Evolutionary conservation across 2,797 vertebrate genomes (phyloP), one percentile per base, ranked within the genome.

Genomic region (Sebastes kiyomatsui): DNA sequence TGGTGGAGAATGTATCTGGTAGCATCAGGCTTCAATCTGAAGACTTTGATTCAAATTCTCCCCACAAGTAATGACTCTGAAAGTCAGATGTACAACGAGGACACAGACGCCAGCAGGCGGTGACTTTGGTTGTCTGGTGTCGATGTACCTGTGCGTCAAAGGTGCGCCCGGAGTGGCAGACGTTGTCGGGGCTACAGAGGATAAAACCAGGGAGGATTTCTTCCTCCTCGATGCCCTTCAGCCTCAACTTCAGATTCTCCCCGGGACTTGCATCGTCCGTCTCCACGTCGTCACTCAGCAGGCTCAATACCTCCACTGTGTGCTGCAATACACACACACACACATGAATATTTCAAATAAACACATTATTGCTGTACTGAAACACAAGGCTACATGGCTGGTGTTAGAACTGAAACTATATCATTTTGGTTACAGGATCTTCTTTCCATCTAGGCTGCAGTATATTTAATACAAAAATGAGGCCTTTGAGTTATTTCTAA

Each of bases 211-310:
- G 98, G 46, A 99, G 97, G 81, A 99, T 99, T 93, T 99, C 98
- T 35, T 99, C 98, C 71, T 99, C 98, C 95, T 99, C 98, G 35
- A 99, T 99, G 91, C 98, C 98, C 92, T 99, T 99, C 87, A 99
- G 97, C 85, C 98, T 94, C 86, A 99, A 94, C 94, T 99, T 99
- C 54, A 99, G 96, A 93, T 99, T 99, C 96, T 99, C 98, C 65
- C 98, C 98, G 4, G 98, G 97, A 49, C 87, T 79, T 22, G 98
- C 98, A 22, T 97, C 96, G 22, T 99, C 98, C 0, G 98, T 99
- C 95, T 99, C 98, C 91, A 99, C 97, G 32, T 99, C 98, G 72
- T 99, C 98, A 2, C 97, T 99, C 89, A 99, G 97, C 78, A 99
- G 96, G 86, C 97, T 97, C 94, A 99, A 94, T 71, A 99, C 98